Base-by-base conservation (phyloP, 1,140 invertebrate species). In the Euwallacea fornicatus region DNA sequence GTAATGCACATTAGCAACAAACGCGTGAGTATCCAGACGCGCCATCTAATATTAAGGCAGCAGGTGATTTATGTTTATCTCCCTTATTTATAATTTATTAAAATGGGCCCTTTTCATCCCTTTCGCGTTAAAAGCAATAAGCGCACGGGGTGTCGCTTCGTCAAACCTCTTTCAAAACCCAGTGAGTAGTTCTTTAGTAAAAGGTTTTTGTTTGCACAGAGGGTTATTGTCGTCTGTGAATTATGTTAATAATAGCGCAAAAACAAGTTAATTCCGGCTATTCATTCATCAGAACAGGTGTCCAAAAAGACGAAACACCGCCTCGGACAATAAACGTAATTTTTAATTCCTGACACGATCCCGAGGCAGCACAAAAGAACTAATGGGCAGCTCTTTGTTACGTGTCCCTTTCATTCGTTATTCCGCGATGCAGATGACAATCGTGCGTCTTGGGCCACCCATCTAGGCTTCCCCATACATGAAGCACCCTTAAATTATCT, bases 401-500 rank as follows among this genome's bases (percentile, higher is more conserved):
- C 16, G 54, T 56, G 11, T 50, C 54, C 54, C 54, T 56, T 9
- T 13, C 13, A 10, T n/a, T 56, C 16, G 16, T 56, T 56, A 15
- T 56, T 56, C 54, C 16, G 8, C 8, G n/a, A 16, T 16, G 54
- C 54, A 21, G 54, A 56, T 56, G 54, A 56, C 54, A 56, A 56
- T 56, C 54, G n/a, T n/a, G 16, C 9, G 16, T 16, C 8, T 56
- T 56, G 11, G 54, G 16, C 54, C 54, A 56, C 54, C 11, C 54
- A 56, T 50, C 46, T 11, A 50, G 9, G 46, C 21, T 33, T 50
- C 54, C 16, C 8, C 16, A 16, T 47, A 63, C n/a, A 33, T 33
- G 61, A 63, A 63, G 47, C 61, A 47, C 43, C 61, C 61, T 11
- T 63, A 63, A 63, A 63, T 63, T 63, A 63, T 33, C 61, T 11